Evolutionary conservation across 2,888 invertebrate genomes (phyloP).

Genomic region (Bimastos eiseni): DNA sequence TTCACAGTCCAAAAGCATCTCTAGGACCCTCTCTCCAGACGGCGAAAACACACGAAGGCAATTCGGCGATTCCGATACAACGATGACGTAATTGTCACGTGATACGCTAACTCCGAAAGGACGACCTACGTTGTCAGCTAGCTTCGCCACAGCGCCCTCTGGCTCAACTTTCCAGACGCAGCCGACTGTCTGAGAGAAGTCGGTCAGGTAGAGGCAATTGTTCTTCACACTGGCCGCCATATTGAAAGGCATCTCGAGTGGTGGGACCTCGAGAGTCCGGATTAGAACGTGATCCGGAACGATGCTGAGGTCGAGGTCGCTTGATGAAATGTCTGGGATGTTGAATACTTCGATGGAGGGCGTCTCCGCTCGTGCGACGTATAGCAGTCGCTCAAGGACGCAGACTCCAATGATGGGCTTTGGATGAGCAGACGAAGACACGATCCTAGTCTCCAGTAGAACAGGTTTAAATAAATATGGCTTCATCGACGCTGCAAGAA

Average conservation of each 20-base stretch:
- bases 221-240: conserved; percentile 14
- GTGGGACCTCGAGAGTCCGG: neutral
- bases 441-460: conserved; percentile 14
- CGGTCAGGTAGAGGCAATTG: conserved; percentile 26
- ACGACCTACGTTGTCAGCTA: conserved; percentile 20
- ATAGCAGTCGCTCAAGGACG: conserved; percentile 4
- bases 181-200: conserved; percentile 19
- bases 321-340: conserved; percentile 29
- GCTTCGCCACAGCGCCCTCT: neutral
- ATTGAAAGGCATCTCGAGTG: conserved; percentile 25
- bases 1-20: neutral
- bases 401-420: conserved; percentile 24
- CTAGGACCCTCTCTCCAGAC: neutral
- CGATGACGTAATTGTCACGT: conserved; percentile 28
- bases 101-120: conserved; percentile 26
- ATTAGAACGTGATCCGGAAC: conserved; percentile 20
- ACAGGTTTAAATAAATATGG: conserved; percentile 22
- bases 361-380: conserved; percentile 13
- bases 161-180: conserved; percentile 26
- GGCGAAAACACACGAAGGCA: conserved; percentile 23
- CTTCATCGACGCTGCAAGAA: conserved; percentile 18
- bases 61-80: conserved; percentile 22
- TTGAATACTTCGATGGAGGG: conserved; percentile 21
- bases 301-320: neutral
- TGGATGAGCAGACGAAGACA: neutral